phyloP scores from a whole-genome alignment of 2,888 invertebrate genomes.

The Drosophila phalerata region DNA sequence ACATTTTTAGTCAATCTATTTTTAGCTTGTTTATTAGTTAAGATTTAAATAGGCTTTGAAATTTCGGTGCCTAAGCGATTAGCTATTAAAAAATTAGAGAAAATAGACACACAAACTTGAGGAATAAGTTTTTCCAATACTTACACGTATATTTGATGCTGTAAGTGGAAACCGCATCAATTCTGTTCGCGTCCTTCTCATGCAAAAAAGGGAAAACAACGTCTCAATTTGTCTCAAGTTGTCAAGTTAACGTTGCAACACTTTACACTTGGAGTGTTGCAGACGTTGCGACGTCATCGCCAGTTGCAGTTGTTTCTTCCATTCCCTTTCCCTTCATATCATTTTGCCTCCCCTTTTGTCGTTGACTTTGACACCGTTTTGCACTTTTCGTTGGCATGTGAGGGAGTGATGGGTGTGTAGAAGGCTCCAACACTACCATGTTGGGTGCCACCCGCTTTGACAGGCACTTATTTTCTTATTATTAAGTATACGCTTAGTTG shows the following conservation, averaged over 20 bases:
- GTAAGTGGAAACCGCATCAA: slow-evolving; percentile 27
- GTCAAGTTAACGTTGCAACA: slow-evolving; percentile 69
- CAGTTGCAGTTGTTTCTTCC: slow-evolving; percentile 17
- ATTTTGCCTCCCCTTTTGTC: slow-evolving; percentile 14
- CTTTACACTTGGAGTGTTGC: slow-evolving; percentile 52
- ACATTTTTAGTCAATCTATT: no score
- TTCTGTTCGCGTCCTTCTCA: slow-evolving; percentile 21
- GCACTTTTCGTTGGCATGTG: slow-evolving; percentile 69
- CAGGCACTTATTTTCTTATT: slow-evolving; percentile 79
- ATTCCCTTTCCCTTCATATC: neutral
- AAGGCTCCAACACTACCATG: slow-evolving; percentile 7
- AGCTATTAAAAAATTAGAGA: neutral
- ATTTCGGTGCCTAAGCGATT: neutral
- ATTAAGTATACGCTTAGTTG: slow-evolving; percentile 77
- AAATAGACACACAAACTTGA: neutral
- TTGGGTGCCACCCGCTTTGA: slow-evolving; percentile 53
- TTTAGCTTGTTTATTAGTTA: neutral
- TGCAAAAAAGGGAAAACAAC: slow-evolving; percentile 49
- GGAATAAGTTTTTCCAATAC: slow-evolving; percentile 3
- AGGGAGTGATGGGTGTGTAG: slow-evolving; percentile 11
- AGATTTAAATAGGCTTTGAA: neutral
- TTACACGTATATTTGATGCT: neutral
- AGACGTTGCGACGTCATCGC: slow-evolving; percentile 44
- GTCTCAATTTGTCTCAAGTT: slow-evolving; percentile 76
- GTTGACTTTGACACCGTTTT: slow-evolving; percentile 78